Evolutionary conservation across 2,113 vertebrate genomes (phyloP).

Genomic region (Neomonachus schauinslandi): DNA sequence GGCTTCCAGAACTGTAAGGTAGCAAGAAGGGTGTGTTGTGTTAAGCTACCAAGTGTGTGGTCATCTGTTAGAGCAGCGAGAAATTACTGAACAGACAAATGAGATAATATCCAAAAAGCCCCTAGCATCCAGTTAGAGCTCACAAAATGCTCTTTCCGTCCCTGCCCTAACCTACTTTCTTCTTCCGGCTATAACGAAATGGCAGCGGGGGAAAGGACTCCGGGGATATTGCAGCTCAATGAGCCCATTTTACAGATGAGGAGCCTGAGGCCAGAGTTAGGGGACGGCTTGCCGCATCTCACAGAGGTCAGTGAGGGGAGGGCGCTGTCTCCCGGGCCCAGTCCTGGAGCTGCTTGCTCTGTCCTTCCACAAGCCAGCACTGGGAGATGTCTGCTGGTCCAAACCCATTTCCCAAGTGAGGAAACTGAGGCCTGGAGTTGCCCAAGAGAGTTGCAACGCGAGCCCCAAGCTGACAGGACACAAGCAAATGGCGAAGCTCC

Average conservation of each 20-base stretch:
- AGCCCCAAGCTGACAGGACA: neutral
- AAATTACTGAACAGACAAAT: neutral
- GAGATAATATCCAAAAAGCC: neutral
- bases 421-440: neutral
- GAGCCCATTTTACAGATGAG: neutral
- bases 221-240: neutral
- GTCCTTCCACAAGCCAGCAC: neutral
- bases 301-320: neutral
- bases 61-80: neutral
- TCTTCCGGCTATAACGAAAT: neutral
- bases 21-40: neutral
- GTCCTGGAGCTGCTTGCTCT: neutral
- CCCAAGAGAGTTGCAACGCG: accelerated
- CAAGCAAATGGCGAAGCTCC: neutral
- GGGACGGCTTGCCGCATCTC: too few species aligned
- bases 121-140: neutral
- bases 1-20: neutral
- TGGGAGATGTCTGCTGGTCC: accelerated
- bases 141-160: neutral
- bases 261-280: neutral
- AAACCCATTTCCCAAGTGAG: neutral
- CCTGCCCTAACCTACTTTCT: neutral
- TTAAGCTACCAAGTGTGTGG: too few species aligned
- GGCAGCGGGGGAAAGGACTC: neutral
- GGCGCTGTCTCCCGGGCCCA: neutral